A percentile compares a stretch with the other conserved stretches of the same genome.
Evolutionary conservation across 2,888 invertebrate genomes (phyloP).

Genomic region (Hirtodrosophila confusa): DNA sequence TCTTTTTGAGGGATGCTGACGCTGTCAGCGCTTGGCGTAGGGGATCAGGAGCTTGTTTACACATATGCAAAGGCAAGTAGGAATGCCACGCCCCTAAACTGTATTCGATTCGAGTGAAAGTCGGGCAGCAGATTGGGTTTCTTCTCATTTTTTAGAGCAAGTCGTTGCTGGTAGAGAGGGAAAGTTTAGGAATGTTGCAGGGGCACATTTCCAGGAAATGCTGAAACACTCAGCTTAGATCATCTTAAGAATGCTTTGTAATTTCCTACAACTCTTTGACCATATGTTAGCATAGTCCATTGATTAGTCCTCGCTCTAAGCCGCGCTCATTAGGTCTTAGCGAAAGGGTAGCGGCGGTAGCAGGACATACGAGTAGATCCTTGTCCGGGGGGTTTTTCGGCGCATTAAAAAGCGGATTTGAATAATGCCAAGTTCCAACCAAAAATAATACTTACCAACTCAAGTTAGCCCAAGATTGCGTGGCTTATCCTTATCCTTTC

Average conservation of each 20-base stretch:
- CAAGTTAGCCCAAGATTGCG: slow-evolving; percentile 37
- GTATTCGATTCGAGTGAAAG: slow-evolving; percentile 5
- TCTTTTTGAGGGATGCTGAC: slow-evolving; percentile 59
- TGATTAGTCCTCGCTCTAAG: slow-evolving; percentile 19
- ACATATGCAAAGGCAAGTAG: slow-evolving; percentile 35
- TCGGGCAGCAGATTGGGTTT: slow-evolving; percentile 12
- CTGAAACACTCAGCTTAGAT: slow-evolving; percentile 13
- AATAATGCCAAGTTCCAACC: slow-evolving; percentile 31
- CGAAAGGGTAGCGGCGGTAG: slow-evolving; percentile 43
- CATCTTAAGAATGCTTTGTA: slow-evolving; percentile 21
- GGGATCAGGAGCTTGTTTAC: slow-evolving; percentile 43
- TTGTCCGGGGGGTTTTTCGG: slow-evolving; percentile 36
- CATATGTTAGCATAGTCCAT: slow-evolving; percentile 22
- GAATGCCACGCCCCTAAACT: slow-evolving; percentile 40
- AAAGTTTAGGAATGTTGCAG: slow-evolving; percentile 12
- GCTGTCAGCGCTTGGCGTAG: slow-evolving; percentile 30
- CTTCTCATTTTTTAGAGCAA: slow-evolving; percentile 7
- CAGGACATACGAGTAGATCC: neutral
- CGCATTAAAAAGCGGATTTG: slow-evolving; percentile 64
- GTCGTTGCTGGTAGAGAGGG: neutral
- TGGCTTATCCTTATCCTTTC: slow-evolving; percentile 41
- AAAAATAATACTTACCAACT: slow-evolving; percentile 16
- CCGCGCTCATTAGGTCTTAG: slow-evolving; percentile 44
- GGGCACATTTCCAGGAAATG: slow-evolving; percentile 32
- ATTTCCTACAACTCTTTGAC: slow-evolving; percentile 53